Percentiles rank a stretch among this genome's conserved stretches.
phyloP scores from a whole-genome alignment of 2,888 invertebrate species.

The Griposia aprilina region DNA sequence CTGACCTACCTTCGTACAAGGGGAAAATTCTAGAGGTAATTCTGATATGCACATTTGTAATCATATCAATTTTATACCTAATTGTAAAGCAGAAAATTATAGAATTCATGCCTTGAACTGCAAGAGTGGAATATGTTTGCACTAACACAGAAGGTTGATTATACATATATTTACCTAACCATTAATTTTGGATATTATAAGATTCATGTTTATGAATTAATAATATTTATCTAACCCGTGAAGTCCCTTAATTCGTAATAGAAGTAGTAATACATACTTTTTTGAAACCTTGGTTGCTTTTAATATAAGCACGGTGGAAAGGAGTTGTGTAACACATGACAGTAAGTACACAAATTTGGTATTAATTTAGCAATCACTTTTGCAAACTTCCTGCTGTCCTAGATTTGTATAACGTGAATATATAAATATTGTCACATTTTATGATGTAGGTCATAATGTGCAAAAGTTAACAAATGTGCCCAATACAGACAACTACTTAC shows the following conservation, averaged over 20 bases:
- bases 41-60: constrained; percentile 85
- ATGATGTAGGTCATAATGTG: constrained; percentile 19
- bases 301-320: constrained; percentile 42
- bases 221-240: constrained; percentile 58
- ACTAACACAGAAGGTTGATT: constrained; percentile 77
- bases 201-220: constrained; percentile 50
- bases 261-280: constrained; percentile 25
- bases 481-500: constrained; percentile 3
- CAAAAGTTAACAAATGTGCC: constrained; percentile 21
- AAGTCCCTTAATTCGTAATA: constrained; percentile 30
- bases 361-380: constrained; percentile 27
- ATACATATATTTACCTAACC: constrained; percentile 56
- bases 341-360: constrained; percentile 14
- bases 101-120: constrained; percentile 73
- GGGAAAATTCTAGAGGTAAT: constrained; percentile 85
- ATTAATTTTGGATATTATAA: constrained; percentile 47
- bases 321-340: constrained; percentile 30
- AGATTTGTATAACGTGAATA: constrained; percentile 21
- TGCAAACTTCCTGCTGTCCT: constrained; percentile 20
- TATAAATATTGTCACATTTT: constrained; percentile 29
- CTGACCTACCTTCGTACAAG: constrained; percentile 69
- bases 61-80: constrained; percentile 83
- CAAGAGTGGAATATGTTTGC: constrained; percentile 77
- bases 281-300: constrained; percentile 38
- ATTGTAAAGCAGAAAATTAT: constrained; percentile 76